A percentile compares a stretch with the other conserved stretches of the same genome.
These are phyloP conservation scores for Acanthosepion pharaonis DNA, from an alignment of 2,888 invertebrate genomes.

Conservation along the genomic window DNA sequence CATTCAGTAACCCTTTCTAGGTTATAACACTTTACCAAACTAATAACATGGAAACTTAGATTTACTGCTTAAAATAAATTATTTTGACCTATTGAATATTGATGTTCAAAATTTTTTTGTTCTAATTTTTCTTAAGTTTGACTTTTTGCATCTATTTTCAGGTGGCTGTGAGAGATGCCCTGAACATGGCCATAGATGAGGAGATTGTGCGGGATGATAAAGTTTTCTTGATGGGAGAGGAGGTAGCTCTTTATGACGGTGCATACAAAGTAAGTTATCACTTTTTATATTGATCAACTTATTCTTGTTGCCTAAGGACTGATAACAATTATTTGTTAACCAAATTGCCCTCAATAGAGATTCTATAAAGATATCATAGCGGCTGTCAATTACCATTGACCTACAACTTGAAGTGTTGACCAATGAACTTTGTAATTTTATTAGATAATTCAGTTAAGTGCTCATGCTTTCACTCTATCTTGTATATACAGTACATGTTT, in stretches of 20 bases:
- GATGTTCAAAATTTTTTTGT: background rate
- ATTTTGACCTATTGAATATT: too few relatives aligned
- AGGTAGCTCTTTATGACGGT: conserved; percentile 98
- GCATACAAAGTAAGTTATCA: conserved; percentile 82
- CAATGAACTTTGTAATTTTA: background rate
- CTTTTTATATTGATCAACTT: background rate
- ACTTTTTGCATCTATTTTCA: conserved; percentile 68
- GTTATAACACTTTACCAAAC: too few relatives aligned
- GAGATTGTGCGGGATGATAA: conserved; percentile 93
- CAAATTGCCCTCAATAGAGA: too few relatives aligned
- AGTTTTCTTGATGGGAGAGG: conserved; percentile 91
- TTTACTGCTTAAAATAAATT: too few relatives aligned
- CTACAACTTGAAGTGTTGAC: background rate
- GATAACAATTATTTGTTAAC: too few relatives aligned
- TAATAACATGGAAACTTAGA: too few relatives aligned
- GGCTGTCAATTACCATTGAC: background rate
- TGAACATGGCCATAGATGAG: conserved; percentile 96
- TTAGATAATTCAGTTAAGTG: too few relatives aligned
- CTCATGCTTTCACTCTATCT: too few relatives aligned
- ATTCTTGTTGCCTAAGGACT: background rate
- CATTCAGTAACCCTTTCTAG: too few relatives aligned
- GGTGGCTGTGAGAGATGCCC: conserved; percentile 95
- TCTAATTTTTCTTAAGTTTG: background rate
- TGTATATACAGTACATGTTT: too few relatives aligned
- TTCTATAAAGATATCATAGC: too few relatives aligned